A percentile compares a stretch with the other conserved stretches of the same genome.
Evolutionary conservation across 2,113 vertebrate species (phyloP).

Genomic region (Odocoileus hemionus): DNA sequence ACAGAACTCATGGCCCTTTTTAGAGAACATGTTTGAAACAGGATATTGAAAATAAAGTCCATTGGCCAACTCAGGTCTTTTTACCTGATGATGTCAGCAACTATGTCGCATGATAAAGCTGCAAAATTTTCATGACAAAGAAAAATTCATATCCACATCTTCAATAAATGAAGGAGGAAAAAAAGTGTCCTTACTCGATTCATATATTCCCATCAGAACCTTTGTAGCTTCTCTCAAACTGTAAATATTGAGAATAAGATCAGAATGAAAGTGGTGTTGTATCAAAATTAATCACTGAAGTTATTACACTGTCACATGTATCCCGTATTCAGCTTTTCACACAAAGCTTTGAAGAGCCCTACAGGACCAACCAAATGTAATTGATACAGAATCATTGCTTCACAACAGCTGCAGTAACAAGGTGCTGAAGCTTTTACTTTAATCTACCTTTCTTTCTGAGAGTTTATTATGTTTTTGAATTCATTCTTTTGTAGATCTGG

Average conservation of each 20-base stretch:
- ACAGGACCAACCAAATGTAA: slow-evolving; percentile 88
- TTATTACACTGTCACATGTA: slow-evolving; percentile 84
- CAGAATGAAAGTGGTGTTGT: slow-evolving; percentile 85
- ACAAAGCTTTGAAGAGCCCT: slow-evolving; percentile 86
- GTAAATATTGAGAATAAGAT: slow-evolving; percentile 81
- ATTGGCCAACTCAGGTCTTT: slow-evolving; percentile 76
- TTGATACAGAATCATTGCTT: slow-evolving; percentile 90
- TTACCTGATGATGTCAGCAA: slow-evolving; percentile 78
- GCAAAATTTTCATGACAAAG: slow-evolving; percentile 81
- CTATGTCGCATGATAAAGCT: slow-evolving; percentile 78
- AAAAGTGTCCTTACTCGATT: slow-evolving; percentile 68
- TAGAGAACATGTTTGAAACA: slow-evolving; percentile 75
- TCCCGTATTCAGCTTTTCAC: slow-evolving; percentile 84
- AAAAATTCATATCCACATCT: slow-evolving; percentile 84
- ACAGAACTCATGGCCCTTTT: slow-evolving; percentile 62
- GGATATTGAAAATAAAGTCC: slow-evolving; percentile 83
- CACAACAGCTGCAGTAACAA: slow-evolving; percentile 90
- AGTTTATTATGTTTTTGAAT: slow-evolving; percentile 95
- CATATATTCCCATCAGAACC: slow-evolving; percentile 73
- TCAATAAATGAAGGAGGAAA: slow-evolving; percentile 73
- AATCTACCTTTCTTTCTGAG: slow-evolving; percentile 88
- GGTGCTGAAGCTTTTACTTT: slow-evolving; percentile 91
- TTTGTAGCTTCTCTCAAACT: slow-evolving; percentile 81
- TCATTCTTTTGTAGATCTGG: slow-evolving; percentile 94
- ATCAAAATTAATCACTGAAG: slow-evolving; percentile 84